Percentiles rank a stretch among this genome's conserved stretches.
These are phyloP conservation scores for Limnephilus lunatus DNA, from an alignment of 2,888 invertebrate genomes.

Conservation along the genomic window DNA sequence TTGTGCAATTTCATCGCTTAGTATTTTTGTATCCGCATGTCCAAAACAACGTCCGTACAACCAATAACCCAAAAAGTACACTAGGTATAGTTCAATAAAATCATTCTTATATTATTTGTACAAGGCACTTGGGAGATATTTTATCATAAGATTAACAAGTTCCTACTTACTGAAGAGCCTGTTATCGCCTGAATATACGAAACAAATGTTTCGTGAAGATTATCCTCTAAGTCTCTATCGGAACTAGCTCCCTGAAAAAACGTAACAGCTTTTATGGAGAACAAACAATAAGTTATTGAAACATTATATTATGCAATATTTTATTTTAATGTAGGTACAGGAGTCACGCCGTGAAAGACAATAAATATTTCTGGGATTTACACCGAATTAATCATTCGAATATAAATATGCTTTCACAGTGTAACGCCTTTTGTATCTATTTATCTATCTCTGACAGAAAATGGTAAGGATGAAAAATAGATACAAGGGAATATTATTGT, in stretches of 20 bases:
- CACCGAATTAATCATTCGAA: neutral
- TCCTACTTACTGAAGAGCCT: constrained; percentile 63
- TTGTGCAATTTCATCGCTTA: neutral
- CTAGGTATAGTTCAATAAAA: neutral
- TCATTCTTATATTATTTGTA: neutral
- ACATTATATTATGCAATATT: neutral
- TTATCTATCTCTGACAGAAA: neutral
- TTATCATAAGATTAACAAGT: constrained; percentile 17
- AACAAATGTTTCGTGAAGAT: constrained; percentile 63
- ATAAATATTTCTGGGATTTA: neutral
- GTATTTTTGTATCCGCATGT: neutral
- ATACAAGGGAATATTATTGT: constrained; percentile 40
- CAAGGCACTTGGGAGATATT: too few species aligned
- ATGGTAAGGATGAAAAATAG: constrained; percentile 2
- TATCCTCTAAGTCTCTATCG: constrained; percentile 62
- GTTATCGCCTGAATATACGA: constrained; percentile 63
- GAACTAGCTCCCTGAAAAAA: constrained; percentile 62
- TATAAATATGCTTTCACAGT: neutral
- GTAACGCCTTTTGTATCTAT: neutral
- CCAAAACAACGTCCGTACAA: neutral
- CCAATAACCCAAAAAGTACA: neutral
- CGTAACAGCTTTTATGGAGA: constrained; percentile 51
- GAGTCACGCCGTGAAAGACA: neutral
- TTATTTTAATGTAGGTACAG: neutral
- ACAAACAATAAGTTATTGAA: neutral